Percentiles rank a stretch among this genome's conserved stretches.
Evolutionary conservation across 2,113 vertebrate genomes (phyloP).

Genomic region (Tetrao urogallus): DNA sequence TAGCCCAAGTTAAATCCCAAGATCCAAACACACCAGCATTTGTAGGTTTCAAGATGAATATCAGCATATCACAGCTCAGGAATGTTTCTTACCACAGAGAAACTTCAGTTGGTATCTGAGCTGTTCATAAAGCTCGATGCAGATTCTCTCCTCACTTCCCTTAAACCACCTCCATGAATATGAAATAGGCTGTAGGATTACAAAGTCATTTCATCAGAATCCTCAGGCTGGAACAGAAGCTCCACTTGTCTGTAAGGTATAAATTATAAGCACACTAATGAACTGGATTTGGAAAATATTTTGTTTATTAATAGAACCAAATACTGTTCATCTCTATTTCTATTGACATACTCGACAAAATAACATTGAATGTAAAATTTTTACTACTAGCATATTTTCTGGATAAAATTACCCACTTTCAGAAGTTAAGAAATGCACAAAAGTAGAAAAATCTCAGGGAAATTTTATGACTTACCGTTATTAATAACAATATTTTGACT

Average conservation of each 20-base stretch:
- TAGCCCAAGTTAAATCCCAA: background rate
- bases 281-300: slow-evolving; percentile 14
- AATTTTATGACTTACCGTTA: background rate
- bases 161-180: slow-evolving; percentile 10
- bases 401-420: background rate
- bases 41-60: background rate
- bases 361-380: background rate
- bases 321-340: background rate
- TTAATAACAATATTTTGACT: background rate
- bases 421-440: background rate
- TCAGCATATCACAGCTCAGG: background rate
- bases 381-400: background rate
- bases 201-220: slow-evolving; percentile 26
- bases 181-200: slow-evolving; percentile 33
- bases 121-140: background rate
- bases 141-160: background rate
- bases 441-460: background rate
- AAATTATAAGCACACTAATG: background rate
- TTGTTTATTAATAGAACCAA: background rate
- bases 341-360: background rate
- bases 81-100: background rate
- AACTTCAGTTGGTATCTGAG: background rate
- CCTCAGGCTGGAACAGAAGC: background rate
- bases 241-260: background rate
- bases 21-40: background rate